Conservation (phyloP, 2,888 invertebrate species). For the Ornithoptera alexandrae region DNA sequence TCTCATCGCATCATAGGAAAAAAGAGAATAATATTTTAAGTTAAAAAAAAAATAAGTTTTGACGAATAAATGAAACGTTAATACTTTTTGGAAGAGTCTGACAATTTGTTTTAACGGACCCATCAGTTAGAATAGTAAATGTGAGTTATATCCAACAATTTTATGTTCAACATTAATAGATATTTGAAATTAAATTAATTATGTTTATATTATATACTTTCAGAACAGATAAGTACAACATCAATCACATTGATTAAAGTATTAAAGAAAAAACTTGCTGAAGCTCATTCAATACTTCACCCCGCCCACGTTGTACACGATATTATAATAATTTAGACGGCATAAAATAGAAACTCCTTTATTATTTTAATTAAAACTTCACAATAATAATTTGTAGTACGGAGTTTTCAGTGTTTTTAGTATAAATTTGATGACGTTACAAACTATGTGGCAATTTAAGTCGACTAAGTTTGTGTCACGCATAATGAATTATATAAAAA, state of each 20-base stretch:
- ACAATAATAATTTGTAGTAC: not conserved
- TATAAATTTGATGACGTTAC: not conserved
- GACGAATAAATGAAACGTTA: too few species aligned
- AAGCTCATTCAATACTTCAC: conserved; percentile 10
- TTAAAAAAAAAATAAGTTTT: too few species aligned
- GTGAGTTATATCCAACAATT: not conserved
- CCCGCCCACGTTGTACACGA: conserved; percentile 4
- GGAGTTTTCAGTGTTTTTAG: not conserved
- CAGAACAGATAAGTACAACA: not conserved
- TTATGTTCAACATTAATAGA: not conserved
- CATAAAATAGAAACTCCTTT: not conserved
- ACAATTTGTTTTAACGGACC: not conserved
- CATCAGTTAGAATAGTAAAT: not conserved
- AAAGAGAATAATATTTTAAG: too few species aligned
- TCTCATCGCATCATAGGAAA: too few species aligned
- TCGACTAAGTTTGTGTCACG: too few species aligned
- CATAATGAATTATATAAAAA: too few species aligned
- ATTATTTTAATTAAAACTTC: conserved; percentile 3
- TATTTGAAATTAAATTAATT: conserved; percentile 1
- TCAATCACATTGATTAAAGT: conserved; percentile 13
- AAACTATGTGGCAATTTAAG: not conserved
- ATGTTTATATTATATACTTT: not conserved
- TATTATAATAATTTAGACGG: not conserved
- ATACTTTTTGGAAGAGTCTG: too few species aligned
- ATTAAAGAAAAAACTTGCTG: conserved; percentile 12